Evolutionary conservation across 1,140 invertebrate species (phyloP).

Genomic region (Pseudomyrmex sp.): DNA sequence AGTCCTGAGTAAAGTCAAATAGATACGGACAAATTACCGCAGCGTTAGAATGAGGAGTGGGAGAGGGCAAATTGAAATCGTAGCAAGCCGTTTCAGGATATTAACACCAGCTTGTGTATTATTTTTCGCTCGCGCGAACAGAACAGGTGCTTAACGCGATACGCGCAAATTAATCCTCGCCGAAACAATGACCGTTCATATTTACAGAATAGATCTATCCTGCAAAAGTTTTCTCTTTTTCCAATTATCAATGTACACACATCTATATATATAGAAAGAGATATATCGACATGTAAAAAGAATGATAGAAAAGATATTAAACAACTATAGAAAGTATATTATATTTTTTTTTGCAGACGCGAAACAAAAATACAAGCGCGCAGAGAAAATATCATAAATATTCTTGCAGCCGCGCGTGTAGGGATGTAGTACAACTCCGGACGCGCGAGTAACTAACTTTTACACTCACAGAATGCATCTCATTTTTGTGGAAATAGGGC

Average conservation of each 20-base stretch:
- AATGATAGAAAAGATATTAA: background rate
- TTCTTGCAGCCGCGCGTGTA: slow-evolving; percentile 26
- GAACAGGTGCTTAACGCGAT: background rate
- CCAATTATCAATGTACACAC: no score
- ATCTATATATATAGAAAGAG: background rate
- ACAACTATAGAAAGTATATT: background rate
- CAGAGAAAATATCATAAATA: slow-evolving; percentile 42
- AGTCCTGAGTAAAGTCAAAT: slow-evolving; percentile 56
- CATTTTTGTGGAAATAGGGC: slow-evolving; percentile 49
- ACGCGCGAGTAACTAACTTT: slow-evolving; percentile 47
- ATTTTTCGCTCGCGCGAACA: slow-evolving; percentile 19
- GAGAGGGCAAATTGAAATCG: slow-evolving; percentile 25
- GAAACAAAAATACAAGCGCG: slow-evolving; percentile 17
- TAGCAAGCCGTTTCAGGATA: background rate
- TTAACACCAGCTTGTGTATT: background rate
- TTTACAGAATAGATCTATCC: no score
- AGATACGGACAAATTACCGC: slow-evolving; percentile 58
- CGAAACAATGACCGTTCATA: no score
- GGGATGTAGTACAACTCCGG: slow-evolving; percentile 45
- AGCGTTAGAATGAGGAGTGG: background rate
- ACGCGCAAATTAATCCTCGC: background rate
- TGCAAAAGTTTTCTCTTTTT: no score
- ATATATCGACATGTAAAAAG: background rate
- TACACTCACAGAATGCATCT: slow-evolving; percentile 41
- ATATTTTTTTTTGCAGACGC: background rate